Conservation (phyloP, 2,113 vertebrate species). For the Isichthys henryi region DNA sequence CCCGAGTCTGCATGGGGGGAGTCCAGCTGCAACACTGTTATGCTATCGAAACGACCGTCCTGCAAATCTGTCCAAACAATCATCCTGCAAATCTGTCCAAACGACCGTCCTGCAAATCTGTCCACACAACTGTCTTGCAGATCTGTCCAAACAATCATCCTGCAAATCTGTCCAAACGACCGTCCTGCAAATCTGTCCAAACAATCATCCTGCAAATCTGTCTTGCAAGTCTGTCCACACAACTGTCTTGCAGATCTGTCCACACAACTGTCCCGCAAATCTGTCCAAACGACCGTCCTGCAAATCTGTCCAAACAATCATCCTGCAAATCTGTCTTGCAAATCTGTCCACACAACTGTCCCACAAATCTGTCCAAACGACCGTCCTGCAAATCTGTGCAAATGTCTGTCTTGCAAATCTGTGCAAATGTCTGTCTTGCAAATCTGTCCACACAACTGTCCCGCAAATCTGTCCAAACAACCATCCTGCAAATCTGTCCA, state of each 20-base stretch:
- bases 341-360: constrained; percentile 7
- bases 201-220: neutral
- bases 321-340: neutral
- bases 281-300: constrained; percentile 43
- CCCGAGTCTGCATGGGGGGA: constrained; percentile 53
- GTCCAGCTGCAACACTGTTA: neutral
- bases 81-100: constrained; percentile 30
- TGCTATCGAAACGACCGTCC: constrained; percentile 45
- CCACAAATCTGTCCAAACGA: neutral
- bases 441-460: neutral
- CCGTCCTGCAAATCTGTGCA: neutral
- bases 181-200: neutral
- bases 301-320: neutral
- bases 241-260: no score
- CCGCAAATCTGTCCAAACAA: neutral
- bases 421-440: constrained; percentile 6
- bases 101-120: neutral
- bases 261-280: neutral
- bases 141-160: neutral
- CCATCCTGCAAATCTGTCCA: neutral
- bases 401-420: neutral
- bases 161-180: neutral
- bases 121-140: constrained; percentile 21
- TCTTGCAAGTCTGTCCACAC: neutral
- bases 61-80: constrained; percentile 31